These are phyloP conservation scores for Porites rus DNA, from an alignment of 92 coral and sea anemone genomes.

Conservation along the genomic window DNA sequence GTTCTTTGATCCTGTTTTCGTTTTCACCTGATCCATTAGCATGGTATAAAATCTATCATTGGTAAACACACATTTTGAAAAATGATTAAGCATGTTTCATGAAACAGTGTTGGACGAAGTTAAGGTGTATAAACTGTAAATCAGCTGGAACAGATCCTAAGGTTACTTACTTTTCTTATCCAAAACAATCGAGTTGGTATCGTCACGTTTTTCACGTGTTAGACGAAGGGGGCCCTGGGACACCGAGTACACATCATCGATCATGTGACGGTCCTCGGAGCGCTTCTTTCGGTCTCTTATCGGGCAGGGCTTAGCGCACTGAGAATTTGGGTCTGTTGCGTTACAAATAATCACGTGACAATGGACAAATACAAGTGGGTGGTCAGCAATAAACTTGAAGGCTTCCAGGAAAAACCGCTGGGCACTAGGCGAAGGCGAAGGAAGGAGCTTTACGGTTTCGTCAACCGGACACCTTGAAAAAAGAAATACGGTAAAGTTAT, in stretches of 20 bases:
- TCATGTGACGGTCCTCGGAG: constrained; percentile 12
- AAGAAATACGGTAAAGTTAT: no score
- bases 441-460: constrained; percentile 20
- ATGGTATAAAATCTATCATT: no score
- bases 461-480: constrained; percentile 39
- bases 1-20: no score
- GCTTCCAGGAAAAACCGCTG: constrained; percentile 65
- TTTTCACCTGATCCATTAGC: no score
- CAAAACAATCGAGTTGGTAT: background rate
- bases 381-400: constrained; percentile 60
- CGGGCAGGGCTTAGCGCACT: constrained; percentile 46
- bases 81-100: no score
- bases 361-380: constrained; percentile 52
- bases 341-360: constrained; percentile 56
- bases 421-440: constrained; percentile 14
- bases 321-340: constrained; percentile 31
- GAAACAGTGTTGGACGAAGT: no score
- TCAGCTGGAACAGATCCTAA: background rate
- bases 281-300: constrained; percentile 42
- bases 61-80: no score
- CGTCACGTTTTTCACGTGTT: background rate
- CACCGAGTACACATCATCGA: background rate
- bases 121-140: background rate
- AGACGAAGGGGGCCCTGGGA: constrained; percentile 28
- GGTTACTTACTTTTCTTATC: constrained; percentile 2